A percentile compares a stretch with the other conserved stretches of the same genome.
phyloP scores from a whole-genome alignment of 2,113 vertebrate species.

The Ptyas mucosa region DNA sequence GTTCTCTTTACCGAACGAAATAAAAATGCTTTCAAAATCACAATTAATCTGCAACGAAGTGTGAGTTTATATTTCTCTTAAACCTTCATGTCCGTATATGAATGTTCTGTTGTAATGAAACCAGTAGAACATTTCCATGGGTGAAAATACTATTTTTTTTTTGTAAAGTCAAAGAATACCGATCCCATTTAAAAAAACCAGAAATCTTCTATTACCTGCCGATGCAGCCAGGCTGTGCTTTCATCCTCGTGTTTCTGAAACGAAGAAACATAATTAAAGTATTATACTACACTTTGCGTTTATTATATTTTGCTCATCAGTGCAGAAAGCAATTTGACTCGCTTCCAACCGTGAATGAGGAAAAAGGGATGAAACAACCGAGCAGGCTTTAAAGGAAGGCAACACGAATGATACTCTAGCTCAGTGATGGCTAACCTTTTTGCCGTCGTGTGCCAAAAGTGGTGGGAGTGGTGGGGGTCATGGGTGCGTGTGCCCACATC shows the following conservation, averaged over 20 bases:
- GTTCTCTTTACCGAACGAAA: background rate
- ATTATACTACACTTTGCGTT: accelerated
- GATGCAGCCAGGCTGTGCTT: slow-evolving; percentile 90
- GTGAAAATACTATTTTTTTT: background rate
- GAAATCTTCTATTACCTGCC: slow-evolving; percentile 79
- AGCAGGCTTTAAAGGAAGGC: background rate
- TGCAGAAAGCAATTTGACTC: background rate
- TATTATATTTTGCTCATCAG: background rate
- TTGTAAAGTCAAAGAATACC: background rate
- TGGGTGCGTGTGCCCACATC: too few relatives aligned
- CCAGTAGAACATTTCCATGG: background rate
- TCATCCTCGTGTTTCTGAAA: slow-evolving; percentile 96
- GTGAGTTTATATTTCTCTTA: background rate
- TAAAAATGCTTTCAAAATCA: background rate
- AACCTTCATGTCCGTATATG: background rate
- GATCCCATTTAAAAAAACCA: background rate
- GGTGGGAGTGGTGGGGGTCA: too few relatives aligned
- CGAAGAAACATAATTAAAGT: slow-evolving; percentile 41
- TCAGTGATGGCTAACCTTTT: too few relatives aligned
- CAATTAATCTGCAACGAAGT: background rate
- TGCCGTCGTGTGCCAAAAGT: too few relatives aligned
- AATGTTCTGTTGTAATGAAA: background rate
- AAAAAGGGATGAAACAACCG: background rate
- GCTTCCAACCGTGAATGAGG: background rate
- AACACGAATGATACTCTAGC: background rate